Evolutionary conservation across 2,888 invertebrate genomes (phyloP).

Genomic region (Meteorus colon): DNA sequence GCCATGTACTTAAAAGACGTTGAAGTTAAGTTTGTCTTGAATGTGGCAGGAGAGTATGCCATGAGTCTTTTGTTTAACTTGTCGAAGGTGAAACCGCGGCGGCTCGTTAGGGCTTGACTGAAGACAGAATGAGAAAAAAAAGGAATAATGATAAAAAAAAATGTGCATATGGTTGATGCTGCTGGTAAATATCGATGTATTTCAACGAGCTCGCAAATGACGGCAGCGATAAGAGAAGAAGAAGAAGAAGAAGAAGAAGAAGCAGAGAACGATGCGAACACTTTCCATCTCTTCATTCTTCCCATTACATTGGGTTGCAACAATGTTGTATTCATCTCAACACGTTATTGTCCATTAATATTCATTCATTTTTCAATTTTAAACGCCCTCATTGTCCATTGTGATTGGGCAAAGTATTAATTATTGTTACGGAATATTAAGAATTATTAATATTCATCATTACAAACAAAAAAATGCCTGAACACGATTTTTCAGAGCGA

Average conservation of each 20-base stretch:
- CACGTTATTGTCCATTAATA: neutral
- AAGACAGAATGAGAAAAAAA: neutral
- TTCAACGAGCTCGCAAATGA: neutral
- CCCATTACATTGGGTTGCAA: neutral
- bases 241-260: neutral
- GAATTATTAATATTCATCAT: neutral
- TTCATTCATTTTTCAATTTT: neutral
- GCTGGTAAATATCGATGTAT: slow-evolving; percentile 7
- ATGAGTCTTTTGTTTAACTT: slow-evolving; percentile 7
- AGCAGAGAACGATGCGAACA: neutral
- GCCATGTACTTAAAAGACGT: slow-evolving; percentile 7
- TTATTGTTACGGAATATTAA: neutral
- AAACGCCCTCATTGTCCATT: neutral
- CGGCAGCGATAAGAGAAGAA: neutral
- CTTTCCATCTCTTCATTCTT: neutral
- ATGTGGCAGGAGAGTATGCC: slow-evolving; percentile 7
- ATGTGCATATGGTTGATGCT: slow-evolving; percentile 11
- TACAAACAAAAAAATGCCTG: too few relatives aligned
- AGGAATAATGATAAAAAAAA: neutral
- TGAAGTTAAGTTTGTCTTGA: neutral
- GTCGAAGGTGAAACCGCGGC: slow-evolving; percentile 10
- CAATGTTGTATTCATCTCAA: neutral
- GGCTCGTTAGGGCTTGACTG: slow-evolving; percentile 4
- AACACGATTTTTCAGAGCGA: too few relatives aligned
- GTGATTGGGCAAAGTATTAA: neutral